Percentiles rank a stretch among this genome's conserved stretches.
phyloP scores from a whole-genome alignment of 1,140 invertebrate genomes.

The Drosophila orosa region DNA sequence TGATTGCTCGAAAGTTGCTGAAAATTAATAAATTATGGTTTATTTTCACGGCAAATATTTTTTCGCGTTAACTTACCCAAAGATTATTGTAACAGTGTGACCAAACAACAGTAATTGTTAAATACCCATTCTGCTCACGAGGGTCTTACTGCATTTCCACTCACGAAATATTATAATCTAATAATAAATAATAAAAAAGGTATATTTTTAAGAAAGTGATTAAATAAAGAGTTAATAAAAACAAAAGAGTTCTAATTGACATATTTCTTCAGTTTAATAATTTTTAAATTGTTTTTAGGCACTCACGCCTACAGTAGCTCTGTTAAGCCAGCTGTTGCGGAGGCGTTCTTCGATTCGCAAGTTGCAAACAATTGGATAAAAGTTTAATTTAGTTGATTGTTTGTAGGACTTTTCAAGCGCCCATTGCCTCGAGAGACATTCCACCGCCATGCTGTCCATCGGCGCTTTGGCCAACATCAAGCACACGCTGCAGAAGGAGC shows the following conservation, averaged over 20 bases:
- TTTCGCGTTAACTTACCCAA: slow-evolving; percentile 50
- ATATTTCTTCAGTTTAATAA: background rate
- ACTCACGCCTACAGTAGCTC: background rate
- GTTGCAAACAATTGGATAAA: slow-evolving; percentile 55
- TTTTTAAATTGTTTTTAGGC: background rate
- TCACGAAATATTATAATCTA: background rate
- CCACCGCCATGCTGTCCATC: slow-evolving; percentile 76
- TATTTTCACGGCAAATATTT: slow-evolving; percentile 31
- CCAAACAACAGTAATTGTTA: background rate
- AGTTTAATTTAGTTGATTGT: slow-evolving; percentile 13
- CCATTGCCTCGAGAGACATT: slow-evolving; percentile 38
- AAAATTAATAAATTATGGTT: slow-evolving; percentile 22
- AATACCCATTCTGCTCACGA: slow-evolving; percentile 1
- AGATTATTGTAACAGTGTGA: slow-evolving; percentile 40
- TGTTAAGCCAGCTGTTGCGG: slow-evolving; percentile 61
- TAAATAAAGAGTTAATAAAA: background rate
- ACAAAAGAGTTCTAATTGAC: background rate
- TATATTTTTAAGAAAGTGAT: background rate
- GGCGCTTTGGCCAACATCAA: slow-evolving; percentile 85
- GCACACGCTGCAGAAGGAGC: slow-evolving; percentile 91
- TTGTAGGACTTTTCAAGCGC: background rate
- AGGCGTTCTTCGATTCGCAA: slow-evolving; percentile 62
- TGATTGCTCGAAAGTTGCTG: slow-evolving; percentile 63
- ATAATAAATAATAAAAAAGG: background rate
- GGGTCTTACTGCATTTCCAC: background rate